Evolutionary conservation across 2,888 invertebrate species (phyloP).

Genomic region (Cataglyphis rosenhaueri): DNA sequence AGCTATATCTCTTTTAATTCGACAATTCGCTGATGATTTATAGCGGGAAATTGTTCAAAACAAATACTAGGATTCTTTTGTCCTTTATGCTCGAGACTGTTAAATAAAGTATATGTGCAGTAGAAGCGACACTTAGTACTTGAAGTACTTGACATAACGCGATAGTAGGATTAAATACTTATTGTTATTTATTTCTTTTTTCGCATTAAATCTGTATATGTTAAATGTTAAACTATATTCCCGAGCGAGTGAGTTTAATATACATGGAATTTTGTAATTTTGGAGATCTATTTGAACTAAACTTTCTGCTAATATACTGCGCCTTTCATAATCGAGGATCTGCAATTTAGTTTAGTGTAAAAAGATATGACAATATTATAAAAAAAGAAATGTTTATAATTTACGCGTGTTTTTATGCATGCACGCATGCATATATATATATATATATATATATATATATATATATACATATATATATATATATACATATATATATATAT

Average conservation of each 20-base stretch:
- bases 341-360: conserved; percentile 60
- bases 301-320: conserved; percentile 62
- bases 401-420: conserved; percentile 56
- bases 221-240: conserved; percentile 18
- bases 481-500: conserved; percentile 52
- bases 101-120: conserved; percentile 21
- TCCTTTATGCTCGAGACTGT: conserved; percentile 1
- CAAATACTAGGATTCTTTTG: not conserved
- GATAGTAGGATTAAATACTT: conserved; percentile 3
- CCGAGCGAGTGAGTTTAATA: conserved; percentile 2
- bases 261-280: conserved; percentile 20
- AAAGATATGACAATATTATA: conserved; percentile 79
- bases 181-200: conserved; percentile 33
- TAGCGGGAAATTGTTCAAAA: not conserved
- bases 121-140: conserved; percentile 26
- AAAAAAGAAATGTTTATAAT: conserved; percentile 67
- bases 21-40: not conserved
- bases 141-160: not conserved
- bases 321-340: conserved; percentile 68
- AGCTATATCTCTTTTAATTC: not conserved
- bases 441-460: no score
- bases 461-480: conserved; percentile 11
- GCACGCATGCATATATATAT: conserved; percentile 30
- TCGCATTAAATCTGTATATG: not conserved
- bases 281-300: conserved; percentile 25